Conservation (phyloP, 1,140 invertebrate species). For the Drosophila watanabei region DNA sequence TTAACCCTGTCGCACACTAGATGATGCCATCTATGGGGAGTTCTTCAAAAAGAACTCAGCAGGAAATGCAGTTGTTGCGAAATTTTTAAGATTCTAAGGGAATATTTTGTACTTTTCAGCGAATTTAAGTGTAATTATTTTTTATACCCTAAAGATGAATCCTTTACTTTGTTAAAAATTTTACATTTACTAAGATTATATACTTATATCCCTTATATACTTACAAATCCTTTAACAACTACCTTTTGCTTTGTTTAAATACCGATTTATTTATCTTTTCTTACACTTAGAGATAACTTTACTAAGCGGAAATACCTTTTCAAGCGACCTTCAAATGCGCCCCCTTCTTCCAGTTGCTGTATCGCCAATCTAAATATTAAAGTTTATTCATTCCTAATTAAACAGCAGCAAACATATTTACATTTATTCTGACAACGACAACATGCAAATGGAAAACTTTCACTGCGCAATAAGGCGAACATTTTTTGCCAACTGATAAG, state of each 20-base stretch:
- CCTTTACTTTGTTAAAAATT: not conserved
- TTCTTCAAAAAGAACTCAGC: slow-evolving; percentile 1
- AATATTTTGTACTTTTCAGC: not conserved
- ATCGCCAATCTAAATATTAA: slow-evolving; percentile 5
- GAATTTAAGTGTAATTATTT: not conserved
- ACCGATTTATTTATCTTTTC: not conserved
- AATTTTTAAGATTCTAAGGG: not conserved
- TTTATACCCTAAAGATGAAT: not conserved
- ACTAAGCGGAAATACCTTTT: not conserved
- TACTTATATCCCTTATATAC: not conserved
- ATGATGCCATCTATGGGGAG: slow-evolving; percentile 57
- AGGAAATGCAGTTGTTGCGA: not conserved
- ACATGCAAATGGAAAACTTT: slow-evolving; percentile 69
- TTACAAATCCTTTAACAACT: not conserved
- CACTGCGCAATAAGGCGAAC: slow-evolving; percentile 80
- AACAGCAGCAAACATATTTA: slow-evolving; percentile 31
- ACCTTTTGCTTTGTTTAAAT: not conserved
- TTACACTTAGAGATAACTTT: not conserved
- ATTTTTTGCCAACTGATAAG: slow-evolving; percentile 58
- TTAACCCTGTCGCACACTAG: slow-evolving; percentile 46
- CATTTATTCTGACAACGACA: slow-evolving; percentile 40
- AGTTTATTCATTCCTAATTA: slow-evolving; percentile 47
- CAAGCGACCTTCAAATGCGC: slow-evolving; percentile 7
- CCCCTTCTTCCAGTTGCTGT: not conserved
- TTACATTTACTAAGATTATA: not conserved